Base-by-base conservation (phyloP, 2,888 invertebrate genomes). In the Philereme vetulata region DNA sequence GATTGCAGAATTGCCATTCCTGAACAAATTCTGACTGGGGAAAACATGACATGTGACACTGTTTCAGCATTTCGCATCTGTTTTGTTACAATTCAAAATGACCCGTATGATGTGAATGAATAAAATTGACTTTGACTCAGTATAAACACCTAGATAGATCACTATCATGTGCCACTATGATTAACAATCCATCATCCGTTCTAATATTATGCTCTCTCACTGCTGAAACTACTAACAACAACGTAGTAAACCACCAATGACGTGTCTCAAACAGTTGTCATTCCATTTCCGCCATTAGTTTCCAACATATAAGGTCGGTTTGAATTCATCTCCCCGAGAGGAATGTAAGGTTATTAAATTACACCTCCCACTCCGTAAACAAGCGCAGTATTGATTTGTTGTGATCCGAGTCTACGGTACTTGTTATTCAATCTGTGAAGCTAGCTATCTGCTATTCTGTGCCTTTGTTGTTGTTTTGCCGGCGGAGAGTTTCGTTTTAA, bases 301-400 rank as follows among this genome's bases (percentile, higher is more conserved):
- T 4, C 36, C 34, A 32, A 21, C 45, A 5, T 38, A 38, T 4
- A 36, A 45, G 8, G 50, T 38, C 42, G 32, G 21, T 53, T 53
- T 46, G 34, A 45, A 10, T 21, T 34, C 43, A 32, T 52, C 36
- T 34, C 44, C 35, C 38, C 10, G 38, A 50, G 50, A 36, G 48
- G 44, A 32, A 54, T 38, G 58, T 42, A 48, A 43, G n/a, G 54
- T 50, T 57, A 54, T 53, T 46, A 43, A 49, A 56, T 56, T 42
- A 61, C 56, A 43, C 36, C 54, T 55, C 34, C 49, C 51, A 36
- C 51, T 52, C 50, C 38, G 66, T 66, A 66, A 66, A 66, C 66
- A 66, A 62, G 62, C 56, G 53, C 48, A 46, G 47, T 66, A 64
- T 64, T 61, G 66, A 64, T 66, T 62, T 57, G 61, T 59, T 45